A percentile compares a stretch with the other conserved stretches of the same genome.
Evolutionary conservation across 2,797 vertebrate genomes (phyloP).

Genomic region (Typhlichthys subterraneus): DNA sequence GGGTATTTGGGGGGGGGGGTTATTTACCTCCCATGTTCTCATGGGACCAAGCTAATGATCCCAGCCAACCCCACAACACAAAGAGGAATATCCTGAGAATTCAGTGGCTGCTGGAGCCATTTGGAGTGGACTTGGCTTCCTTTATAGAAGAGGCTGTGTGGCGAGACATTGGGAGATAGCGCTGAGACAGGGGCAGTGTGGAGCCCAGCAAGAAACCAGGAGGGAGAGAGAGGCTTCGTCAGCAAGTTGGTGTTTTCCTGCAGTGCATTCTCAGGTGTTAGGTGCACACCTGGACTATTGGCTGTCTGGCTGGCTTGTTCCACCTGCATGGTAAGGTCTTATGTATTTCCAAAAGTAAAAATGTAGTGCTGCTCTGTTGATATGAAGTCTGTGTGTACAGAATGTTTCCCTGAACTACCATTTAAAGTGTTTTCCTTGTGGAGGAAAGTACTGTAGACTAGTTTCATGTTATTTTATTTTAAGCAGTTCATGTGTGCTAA

Average conservation of each 20-base stretch:
- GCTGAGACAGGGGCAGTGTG: slow-evolving; percentile 54
- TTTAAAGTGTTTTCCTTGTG: too few relatives aligned
- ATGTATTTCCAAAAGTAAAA: slow-evolving; percentile 39
- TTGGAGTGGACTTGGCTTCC: slow-evolving; percentile 67
- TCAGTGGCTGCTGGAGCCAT: slow-evolving; percentile 63
- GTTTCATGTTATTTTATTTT: too few relatives aligned
- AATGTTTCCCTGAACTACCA: too few relatives aligned
- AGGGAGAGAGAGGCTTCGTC: slow-evolving; percentile 57
- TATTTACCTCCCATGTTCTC: slow-evolving; percentile 74
- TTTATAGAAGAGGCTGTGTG: slow-evolving; percentile 64
- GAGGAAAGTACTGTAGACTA: too few relatives aligned
- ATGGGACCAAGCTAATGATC: slow-evolving; percentile 77
- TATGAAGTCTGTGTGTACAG: slow-evolving; percentile 16
- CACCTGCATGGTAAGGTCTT: slow-evolving; percentile 67
- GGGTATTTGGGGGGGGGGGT: slow-evolving; percentile 1
- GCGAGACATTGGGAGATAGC: slow-evolving; percentile 72
- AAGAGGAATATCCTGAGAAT: slow-evolving; percentile 71
- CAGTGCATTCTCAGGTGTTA: slow-evolving; percentile 49
- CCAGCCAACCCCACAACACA: slow-evolving; percentile 72
- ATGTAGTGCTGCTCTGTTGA: slow-evolving; percentile 8
- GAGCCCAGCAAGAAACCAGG: slow-evolving; percentile 56
- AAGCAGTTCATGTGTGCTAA: too few relatives aligned
- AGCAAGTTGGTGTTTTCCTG: slow-evolving; percentile 44
- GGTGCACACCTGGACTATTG: slow-evolving; percentile 50
- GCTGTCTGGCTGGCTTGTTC: slow-evolving; percentile 44